Percentiles rank a stretch among this genome's conserved stretches.
Evolutionary conservation across 2,797 vertebrate genomes (phyloP).

Genomic region (Hapalemur alaotrensis): DNA sequence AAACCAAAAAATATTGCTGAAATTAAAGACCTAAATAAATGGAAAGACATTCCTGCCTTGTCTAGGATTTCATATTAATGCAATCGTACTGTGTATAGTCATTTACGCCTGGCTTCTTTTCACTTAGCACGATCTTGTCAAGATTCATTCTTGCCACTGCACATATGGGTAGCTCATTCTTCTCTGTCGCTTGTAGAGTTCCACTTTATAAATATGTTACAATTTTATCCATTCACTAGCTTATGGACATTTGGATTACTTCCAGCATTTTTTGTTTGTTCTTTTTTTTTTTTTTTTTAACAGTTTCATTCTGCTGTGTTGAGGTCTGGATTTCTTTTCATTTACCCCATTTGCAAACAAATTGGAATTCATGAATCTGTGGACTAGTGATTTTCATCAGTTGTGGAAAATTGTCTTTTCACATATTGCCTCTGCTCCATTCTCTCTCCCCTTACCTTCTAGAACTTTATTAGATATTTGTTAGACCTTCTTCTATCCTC

Average conservation of each 20-base stretch:
- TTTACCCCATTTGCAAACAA: neutral
- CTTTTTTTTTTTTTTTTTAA: neutral
- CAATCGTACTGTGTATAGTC: neutral
- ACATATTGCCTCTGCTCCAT: neutral
- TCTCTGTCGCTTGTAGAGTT: neutral
- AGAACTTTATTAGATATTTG: neutral
- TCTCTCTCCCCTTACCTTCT: neutral
- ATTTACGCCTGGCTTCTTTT: neutral
- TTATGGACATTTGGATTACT: neutral
- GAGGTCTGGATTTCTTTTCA: neutral
- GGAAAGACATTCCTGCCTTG: neutral
- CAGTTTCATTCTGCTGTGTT: neutral
- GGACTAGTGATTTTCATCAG: neutral
- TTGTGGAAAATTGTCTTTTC: neutral
- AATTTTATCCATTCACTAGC: neutral
- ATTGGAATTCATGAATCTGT: constrained; percentile 22
- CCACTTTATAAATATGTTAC: neutral
- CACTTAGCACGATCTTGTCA: neutral
- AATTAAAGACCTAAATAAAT: neutral
- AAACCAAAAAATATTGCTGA: neutral
- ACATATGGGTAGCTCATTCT: neutral
- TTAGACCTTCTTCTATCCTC: neutral
- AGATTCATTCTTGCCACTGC: neutral
- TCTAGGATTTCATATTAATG: neutral
- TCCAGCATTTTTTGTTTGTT: neutral